phyloP scores from a whole-genome alignment of 2,888 invertebrate genomes.

The Cryptosula pallasiana region DNA sequence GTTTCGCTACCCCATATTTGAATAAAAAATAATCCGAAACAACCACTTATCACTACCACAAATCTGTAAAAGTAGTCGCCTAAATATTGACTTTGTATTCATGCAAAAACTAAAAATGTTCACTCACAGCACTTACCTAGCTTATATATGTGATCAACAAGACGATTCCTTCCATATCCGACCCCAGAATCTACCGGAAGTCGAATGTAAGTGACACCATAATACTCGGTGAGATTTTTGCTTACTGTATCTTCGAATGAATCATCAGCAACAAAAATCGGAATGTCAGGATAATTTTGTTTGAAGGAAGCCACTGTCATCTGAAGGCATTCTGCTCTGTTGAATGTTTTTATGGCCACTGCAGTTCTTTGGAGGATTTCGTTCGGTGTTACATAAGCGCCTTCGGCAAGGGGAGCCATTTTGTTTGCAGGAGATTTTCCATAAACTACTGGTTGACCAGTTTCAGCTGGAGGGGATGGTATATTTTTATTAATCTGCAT shows the following conservation, averaged over 20 bases:
- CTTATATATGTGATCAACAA: conserved; percentile 13
- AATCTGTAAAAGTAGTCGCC: no score
- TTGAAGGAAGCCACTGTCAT: conserved; percentile 3
- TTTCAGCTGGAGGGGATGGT: neutral
- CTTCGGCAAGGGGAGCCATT: neutral
- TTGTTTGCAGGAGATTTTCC: neutral
- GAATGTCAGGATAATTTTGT: conserved; percentile 14
- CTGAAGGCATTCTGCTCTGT: neutral
- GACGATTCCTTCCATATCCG: conserved; percentile 14
- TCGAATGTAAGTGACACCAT: conserved; percentile 3
- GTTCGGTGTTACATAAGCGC: conserved; percentile 7
- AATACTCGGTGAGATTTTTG: neutral
- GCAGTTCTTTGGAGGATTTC: conserved; percentile 22
- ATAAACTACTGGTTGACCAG: neutral
- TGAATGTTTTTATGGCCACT: conserved; percentile 17
- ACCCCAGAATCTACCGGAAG: conserved; percentile 20
- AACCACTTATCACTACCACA: no score
- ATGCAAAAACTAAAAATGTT: neutral
- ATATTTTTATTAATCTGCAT: neutral
- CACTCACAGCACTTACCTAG: neutral
- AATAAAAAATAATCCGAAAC: no score
- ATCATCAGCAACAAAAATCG: conserved; percentile 12
- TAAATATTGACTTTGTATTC: neutral
- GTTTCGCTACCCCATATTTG: no score
- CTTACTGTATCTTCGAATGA: conserved; percentile 16